phyloP scores from a whole-genome alignment of 2,888 invertebrate genomes.

The Drosophila mettleri region DNA sequence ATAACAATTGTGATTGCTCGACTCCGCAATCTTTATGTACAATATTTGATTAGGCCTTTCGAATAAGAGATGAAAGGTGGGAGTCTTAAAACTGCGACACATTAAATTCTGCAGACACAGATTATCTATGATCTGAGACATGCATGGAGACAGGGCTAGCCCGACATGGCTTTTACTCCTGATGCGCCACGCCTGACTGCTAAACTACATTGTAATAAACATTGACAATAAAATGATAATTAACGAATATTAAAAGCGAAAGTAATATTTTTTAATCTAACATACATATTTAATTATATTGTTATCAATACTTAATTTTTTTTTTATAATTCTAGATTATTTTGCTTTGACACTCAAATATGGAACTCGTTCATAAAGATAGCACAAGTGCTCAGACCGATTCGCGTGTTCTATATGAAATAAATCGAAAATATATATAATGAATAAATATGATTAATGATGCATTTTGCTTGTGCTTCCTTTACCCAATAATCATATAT shows the following conservation, averaged over 20 bases:
- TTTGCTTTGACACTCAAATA: neutral
- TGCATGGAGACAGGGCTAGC: neutral
- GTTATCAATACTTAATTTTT: neutral
- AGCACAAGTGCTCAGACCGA: neutral
- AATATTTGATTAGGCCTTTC: neutral
- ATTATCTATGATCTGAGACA: neutral
- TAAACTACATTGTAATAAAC: neutral
- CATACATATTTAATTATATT: neutral
- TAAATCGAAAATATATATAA: neutral
- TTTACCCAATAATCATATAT: slow-evolving; percentile 21
- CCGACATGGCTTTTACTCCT: neutral
- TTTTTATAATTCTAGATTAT: neutral
- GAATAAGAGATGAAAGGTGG: neutral
- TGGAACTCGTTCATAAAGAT: neutral
- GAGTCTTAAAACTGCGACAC: too few species aligned
- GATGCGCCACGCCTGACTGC: too few species aligned
- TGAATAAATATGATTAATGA: neutral
- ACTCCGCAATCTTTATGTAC: neutral
- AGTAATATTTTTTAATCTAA: neutral
- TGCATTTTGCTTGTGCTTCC: slow-evolving; percentile 4
- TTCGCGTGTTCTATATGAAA: slow-evolving; percentile 3
- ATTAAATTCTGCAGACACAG: too few species aligned
- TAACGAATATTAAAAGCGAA: neutral
- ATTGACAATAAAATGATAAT: neutral
- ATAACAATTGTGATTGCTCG: slow-evolving; percentile 11